Evolutionary conservation across 2,888 invertebrate genomes (phyloP), one percentile per base, ranked within the genome.

Genomic region (Trichogramma dendrolimi): DNA sequence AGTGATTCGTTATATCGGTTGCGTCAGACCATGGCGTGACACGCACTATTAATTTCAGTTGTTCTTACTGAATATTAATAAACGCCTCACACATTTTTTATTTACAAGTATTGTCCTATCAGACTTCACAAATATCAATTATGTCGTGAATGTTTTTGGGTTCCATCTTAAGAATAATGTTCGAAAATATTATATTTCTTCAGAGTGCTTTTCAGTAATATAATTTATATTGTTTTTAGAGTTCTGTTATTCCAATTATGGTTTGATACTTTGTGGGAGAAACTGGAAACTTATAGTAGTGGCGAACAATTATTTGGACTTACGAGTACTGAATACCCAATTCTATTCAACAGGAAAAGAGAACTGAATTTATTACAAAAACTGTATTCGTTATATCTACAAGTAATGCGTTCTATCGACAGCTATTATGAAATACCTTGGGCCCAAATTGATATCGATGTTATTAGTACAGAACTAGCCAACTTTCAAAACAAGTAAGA

Each of bases 271-370:
- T 79, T 95, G 8, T 91, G 89, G 88, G 83, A 89, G 55, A 86
- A 88, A 72, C 92, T 86, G 71, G 88, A 90, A 78, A 92, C 91
- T 81, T 93, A 90, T 77, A 86, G 88, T 49, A 91, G 86, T 70
- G 94, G 93, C 42, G 94, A 94, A 80, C 87, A 86, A 68, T 79
- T 95, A 54, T 95, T 94, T 74, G 94, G 94, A 0, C 83, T 94
- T 74, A 87, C 89, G 68, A 85, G 90, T 5, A 88, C 91, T 14
- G 91, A 92, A 62, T 94, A 94, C 80, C 94, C 94, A 0, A 83
- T 87, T 62, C 77, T 95, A 55, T 85, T 88, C 64, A 85, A 87
- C 70, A 87, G 91, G 67, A 92, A 90, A 77, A 91, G 89, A 70
- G 92, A 94, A 75, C 87, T 95, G 70, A 89, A 89, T 75, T 83